Conservation (phyloP, 2,888 invertebrate genomes). For the Hedya salicella region DNA sequence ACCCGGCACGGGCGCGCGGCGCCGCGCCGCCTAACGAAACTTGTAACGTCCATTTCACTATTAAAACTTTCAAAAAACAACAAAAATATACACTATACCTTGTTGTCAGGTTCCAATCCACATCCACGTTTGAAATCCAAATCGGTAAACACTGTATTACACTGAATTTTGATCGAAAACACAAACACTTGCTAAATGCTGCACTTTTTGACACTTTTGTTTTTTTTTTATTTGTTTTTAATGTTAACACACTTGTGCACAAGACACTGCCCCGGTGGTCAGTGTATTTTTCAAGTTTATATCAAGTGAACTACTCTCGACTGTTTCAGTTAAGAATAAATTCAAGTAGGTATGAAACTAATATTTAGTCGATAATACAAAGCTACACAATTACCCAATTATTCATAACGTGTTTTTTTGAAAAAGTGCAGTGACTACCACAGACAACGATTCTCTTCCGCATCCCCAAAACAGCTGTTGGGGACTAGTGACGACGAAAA, state of each 20-base stretch:
- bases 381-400: background rate
- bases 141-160: conserved; percentile 57
- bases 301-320: background rate
- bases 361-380: background rate
- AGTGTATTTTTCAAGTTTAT: background rate
- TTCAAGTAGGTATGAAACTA: background rate
- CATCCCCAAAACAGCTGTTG: conserved; percentile 79
- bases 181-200: conserved; percentile 48
- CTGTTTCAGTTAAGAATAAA: background rate
- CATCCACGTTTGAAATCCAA: conserved; percentile 72
- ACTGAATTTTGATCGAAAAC: conserved; percentile 59
- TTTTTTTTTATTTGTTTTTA: conserved; percentile 43
- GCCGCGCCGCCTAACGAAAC: conserved; percentile 22
- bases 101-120: conserved; percentile 65
- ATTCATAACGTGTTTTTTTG: conserved; percentile 4
- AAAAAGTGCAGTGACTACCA: conserved; percentile 25
- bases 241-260: conserved; percentile 28
- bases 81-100: conserved; percentile 62
- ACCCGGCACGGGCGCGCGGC: conserved; percentile 27
- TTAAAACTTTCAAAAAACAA: conserved; percentile 37
- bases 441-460: conserved; percentile 54
- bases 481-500: conserved; percentile 66
- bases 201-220: conserved; percentile 48
- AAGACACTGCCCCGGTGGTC: conserved; percentile 19
- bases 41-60: conserved; percentile 49